Conservation (phyloP, 2,797 vertebrate species). For the Leptoclinus maculatus region DNA sequence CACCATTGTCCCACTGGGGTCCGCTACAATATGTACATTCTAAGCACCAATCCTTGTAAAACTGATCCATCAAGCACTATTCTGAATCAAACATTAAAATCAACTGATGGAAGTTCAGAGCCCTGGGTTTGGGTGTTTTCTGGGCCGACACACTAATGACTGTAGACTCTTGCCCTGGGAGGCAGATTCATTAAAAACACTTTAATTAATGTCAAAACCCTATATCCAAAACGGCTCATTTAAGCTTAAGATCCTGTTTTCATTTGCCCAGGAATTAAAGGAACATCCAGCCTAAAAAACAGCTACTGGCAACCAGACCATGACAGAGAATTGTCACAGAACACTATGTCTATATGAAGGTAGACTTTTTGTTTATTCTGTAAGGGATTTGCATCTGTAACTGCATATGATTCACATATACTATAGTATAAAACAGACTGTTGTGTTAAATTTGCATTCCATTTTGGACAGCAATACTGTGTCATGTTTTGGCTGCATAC, state of each 20-base stretch:
- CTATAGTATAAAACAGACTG: background rate
- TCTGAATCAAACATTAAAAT: background rate
- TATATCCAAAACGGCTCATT: background rate
- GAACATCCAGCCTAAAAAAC: slow-evolving; percentile 4
- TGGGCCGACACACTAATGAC: background rate
- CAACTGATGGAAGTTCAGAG: background rate
- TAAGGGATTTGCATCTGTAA: slow-evolving; percentile 2
- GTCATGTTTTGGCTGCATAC: slow-evolving; percentile 30
- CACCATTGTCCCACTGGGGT: too few relatives aligned
- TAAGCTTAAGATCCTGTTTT: slow-evolving; percentile 5
- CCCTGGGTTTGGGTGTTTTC: slow-evolving; percentile 4
- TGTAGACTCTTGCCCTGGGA: slow-evolving; percentile 15
- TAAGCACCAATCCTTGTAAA: background rate
- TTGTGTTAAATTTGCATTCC: slow-evolving; percentile 19
- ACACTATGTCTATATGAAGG: background rate
- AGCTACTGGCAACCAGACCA: background rate
- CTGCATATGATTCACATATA: background rate
- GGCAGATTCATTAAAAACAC: slow-evolving; percentile 9
- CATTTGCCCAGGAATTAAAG: slow-evolving; percentile 17
- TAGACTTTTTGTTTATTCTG: background rate
- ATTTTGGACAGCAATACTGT: slow-evolving; percentile 25
- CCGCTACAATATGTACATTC: background rate
- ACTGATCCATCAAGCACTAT: background rate
- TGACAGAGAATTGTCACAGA: background rate
- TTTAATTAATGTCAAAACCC: slow-evolving; percentile 19